A percentile compares a stretch with the other conserved stretches of the same genome.
These are phyloP conservation scores for Dilophus febrilis DNA, from an alignment of 2,888 invertebrate species.

Conservation along the genomic window DNA sequence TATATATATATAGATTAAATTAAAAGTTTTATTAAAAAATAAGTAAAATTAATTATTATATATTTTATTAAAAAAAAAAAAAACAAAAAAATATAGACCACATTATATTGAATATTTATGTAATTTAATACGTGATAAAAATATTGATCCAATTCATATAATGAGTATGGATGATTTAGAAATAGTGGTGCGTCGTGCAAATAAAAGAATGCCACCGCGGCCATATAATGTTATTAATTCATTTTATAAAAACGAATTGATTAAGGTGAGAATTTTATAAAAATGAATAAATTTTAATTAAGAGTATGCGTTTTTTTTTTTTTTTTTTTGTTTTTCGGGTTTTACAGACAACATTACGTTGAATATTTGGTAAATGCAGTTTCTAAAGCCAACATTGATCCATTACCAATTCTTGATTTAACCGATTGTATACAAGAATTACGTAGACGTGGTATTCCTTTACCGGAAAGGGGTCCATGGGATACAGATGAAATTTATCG, in stretches of 20 bases:
- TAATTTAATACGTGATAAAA: constrained; percentile 49
- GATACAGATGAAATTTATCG: constrained; percentile 73
- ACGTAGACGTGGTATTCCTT: constrained; percentile 63
- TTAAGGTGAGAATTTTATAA: constrained; percentile 35
- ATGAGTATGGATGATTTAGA: constrained; percentile 67
- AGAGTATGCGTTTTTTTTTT: constrained; percentile 6
- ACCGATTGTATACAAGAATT: constrained; percentile 77
- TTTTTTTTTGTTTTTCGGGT: constrained; percentile 10
- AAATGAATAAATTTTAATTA: constrained; percentile 5
- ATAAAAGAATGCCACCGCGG: constrained; percentile 53
- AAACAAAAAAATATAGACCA: constrained; percentile 50
- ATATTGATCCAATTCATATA: constrained; percentile 60
- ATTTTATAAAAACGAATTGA: constrained; percentile 42
- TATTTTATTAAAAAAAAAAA: neutral
- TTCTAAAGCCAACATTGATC: constrained; percentile 70
- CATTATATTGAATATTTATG: constrained; percentile 86
- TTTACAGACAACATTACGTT: constrained; percentile 76
- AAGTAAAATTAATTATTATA: neutral
- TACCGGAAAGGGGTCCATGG: constrained; percentile 68
- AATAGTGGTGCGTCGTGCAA: constrained; percentile 58
- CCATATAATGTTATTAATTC: constrained; percentile 56
- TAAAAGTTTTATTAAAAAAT: too few species aligned
- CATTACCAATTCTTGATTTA: constrained; percentile 72
- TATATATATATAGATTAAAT: too few species aligned
- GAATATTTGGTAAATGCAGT: constrained; percentile 86